phyloP scores from a whole-genome alignment of 2,113 vertebrate genomes.

The Burhinus oedicnemus region DNA sequence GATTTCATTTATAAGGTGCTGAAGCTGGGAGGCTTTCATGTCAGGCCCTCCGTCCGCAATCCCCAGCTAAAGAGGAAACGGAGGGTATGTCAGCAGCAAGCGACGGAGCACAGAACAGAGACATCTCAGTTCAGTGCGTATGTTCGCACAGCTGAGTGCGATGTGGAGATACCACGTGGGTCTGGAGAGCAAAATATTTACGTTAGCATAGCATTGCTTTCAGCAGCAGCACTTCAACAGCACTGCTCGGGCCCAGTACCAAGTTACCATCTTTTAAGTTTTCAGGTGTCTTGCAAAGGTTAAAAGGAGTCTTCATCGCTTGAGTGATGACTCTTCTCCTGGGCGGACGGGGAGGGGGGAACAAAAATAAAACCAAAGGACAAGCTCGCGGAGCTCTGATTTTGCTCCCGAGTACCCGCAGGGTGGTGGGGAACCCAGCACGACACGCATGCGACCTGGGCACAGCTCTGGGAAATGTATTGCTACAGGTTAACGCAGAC shows the following conservation, averaged over 20 bases:
- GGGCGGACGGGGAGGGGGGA: rapidly evolving
- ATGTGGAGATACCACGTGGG: background rate
- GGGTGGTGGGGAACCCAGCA: background rate
- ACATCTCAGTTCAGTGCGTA: conserved; percentile 14
- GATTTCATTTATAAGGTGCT: conserved; percentile 56
- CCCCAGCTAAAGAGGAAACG: conserved; percentile 33
- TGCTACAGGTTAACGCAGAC: background rate
- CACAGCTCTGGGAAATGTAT: background rate
- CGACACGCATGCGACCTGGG: rapidly evolving
- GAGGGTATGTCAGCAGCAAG: conserved; percentile 40
- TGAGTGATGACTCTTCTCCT: background rate
- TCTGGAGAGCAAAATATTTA: conserved; percentile 22
- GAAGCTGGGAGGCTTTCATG: conserved; percentile 36
- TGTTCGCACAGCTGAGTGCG: conserved; percentile 47
- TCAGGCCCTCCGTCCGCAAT: background rate
- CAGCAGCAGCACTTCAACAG: conserved; percentile 36
- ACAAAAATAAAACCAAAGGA: background rate
- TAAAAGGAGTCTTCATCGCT: background rate
- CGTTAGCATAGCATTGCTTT: conserved; percentile 23
- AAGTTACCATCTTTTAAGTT: background rate
- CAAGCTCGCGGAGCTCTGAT: background rate
- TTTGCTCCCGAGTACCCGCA: background rate
- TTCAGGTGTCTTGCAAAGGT: background rate
- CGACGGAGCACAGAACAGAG: conserved; percentile 27
- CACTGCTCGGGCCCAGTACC: background rate